A percentile compares a stretch with the other conserved stretches of the same genome.
Evolutionary conservation across 2,797 vertebrate genomes (phyloP).

Genomic region (Labroides dimidiatus): DNA sequence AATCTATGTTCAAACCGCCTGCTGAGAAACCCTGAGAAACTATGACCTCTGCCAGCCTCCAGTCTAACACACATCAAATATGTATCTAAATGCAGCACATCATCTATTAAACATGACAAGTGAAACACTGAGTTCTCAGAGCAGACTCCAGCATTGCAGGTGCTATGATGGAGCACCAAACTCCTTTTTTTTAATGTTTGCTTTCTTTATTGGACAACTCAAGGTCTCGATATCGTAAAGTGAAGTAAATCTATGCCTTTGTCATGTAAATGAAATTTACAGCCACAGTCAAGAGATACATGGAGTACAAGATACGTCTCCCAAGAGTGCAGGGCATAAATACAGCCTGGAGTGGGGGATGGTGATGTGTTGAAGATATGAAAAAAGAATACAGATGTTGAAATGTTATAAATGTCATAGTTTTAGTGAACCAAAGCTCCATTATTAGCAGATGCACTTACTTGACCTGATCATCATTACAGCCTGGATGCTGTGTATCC

Average conservation of each 20-base stretch:
- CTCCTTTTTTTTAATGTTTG: not conserved
- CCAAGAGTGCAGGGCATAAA: constrained; percentile 7
- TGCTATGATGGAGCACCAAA: constrained; percentile 7
- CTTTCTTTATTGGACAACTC: constrained; percentile 8
- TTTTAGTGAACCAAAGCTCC: too few species aligned
- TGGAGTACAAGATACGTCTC: not conserved
- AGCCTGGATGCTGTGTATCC: not conserved
- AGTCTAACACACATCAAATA: constrained; percentile 67
- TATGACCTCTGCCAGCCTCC: constrained; percentile 53
- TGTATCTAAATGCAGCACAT: constrained; percentile 51
- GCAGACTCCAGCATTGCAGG: constrained; percentile 13
- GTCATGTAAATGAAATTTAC: constrained; percentile 4
- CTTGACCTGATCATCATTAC: not conserved
- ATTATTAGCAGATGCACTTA: not conserved
- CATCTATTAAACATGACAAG: constrained; percentile 69
- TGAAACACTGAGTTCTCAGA: constrained; percentile 40
- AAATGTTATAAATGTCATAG: too few species aligned
- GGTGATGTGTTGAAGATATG: constrained; percentile 1
- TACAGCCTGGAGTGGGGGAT: not conserved
- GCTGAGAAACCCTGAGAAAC: constrained; percentile 46
- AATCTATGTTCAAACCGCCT: constrained; percentile 14
- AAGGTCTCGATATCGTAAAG: not conserved
- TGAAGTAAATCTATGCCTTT: not conserved
- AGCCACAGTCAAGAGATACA: not conserved
- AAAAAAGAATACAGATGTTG: too few species aligned